These are phyloP conservation scores for Galagoides demidoff DNA, from an alignment of 2,797 vertebrate genomes.

Conservation along the genomic window DNA sequence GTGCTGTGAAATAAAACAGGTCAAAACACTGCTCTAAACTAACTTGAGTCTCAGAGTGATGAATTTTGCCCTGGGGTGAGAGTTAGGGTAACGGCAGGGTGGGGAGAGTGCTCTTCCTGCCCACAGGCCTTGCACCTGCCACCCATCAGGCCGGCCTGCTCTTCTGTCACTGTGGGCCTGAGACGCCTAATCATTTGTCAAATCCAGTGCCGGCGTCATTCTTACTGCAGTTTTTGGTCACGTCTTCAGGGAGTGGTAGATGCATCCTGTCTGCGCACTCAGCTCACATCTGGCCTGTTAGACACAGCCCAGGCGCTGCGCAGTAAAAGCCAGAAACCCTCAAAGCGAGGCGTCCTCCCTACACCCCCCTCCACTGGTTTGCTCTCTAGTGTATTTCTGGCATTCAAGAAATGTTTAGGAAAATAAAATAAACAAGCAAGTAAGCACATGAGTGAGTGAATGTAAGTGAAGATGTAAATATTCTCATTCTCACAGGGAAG, in stretches of 20 bases:
- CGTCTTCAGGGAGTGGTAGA: background rate
- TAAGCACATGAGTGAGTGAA: background rate
- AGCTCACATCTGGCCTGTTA: background rate
- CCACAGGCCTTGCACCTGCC: background rate
- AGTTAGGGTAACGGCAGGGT: background rate
- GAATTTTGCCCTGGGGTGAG: background rate
- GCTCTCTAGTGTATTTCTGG: background rate
- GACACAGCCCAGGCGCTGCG: background rate
- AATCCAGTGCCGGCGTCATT: background rate
- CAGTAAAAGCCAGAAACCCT: background rate
- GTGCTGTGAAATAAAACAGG: too few relatives aligned
- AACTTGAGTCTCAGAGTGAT: background rate
- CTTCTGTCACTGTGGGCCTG: background rate
- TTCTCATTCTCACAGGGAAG: constrained; percentile 29
- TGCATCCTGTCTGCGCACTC: background rate
- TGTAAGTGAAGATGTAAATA: background rate
- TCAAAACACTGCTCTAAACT: background rate
- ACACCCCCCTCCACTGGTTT: background rate
- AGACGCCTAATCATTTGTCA: background rate
- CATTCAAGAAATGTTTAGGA: background rate
- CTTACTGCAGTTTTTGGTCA: background rate
- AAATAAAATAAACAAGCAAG: background rate
- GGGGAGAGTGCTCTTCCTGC: background rate
- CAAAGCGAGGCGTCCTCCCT: background rate
- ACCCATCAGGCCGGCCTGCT: background rate